A percentile compares a stretch with the other conserved stretches of the same genome.
These are phyloP conservation scores for Zaprionus bogoriensis DNA, from an alignment of 2,888 invertebrate species.

Conservation along the genomic window DNA sequence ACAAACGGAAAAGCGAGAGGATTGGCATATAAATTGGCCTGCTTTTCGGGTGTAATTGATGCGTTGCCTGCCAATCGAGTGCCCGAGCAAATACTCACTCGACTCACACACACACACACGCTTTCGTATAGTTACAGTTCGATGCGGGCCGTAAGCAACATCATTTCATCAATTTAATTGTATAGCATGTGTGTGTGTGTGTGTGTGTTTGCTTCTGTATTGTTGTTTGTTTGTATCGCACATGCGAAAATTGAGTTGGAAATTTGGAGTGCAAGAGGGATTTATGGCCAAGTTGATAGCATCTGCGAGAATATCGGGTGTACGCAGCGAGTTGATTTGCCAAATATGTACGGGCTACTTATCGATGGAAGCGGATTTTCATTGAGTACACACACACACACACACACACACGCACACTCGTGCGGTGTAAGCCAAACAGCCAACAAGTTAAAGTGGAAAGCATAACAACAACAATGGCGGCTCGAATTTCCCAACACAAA, in stretches of 20 bases:
- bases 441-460: slow-evolving; percentile 37
- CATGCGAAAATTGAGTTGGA: slow-evolving; percentile 63
- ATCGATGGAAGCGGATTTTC: slow-evolving; percentile 25
- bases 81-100: slow-evolving; percentile 4
- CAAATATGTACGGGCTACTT: slow-evolving; percentile 33
- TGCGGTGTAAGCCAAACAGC: slow-evolving; percentile 36
- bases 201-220: slow-evolving; percentile 8
- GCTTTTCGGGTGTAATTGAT: slow-evolving; percentile 66
- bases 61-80: slow-evolving; percentile 45
- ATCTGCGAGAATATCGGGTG: slow-evolving; percentile 34
- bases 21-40: slow-evolving; percentile 67
- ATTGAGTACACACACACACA: slow-evolving; percentile 7
- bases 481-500: slow-evolving; percentile 40
- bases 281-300: slow-evolving; percentile 64
- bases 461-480: slow-evolving; percentile 34
- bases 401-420: background rate
- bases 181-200: slow-evolving; percentile 21
- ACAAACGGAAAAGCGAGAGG: slow-evolving; percentile 22
- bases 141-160: slow-evolving; percentile 67
- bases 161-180: slow-evolving; percentile 70
- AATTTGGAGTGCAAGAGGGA: slow-evolving; percentile 69
- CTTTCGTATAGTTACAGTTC: slow-evolving; percentile 40
- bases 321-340: slow-evolving; percentile 35
- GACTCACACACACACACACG: slow-evolving; percentile 7
- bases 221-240: slow-evolving; percentile 29